phyloP scores from a whole-genome alignment of 2,797 vertebrate species.

The Bryconaethiops microstoma region DNA sequence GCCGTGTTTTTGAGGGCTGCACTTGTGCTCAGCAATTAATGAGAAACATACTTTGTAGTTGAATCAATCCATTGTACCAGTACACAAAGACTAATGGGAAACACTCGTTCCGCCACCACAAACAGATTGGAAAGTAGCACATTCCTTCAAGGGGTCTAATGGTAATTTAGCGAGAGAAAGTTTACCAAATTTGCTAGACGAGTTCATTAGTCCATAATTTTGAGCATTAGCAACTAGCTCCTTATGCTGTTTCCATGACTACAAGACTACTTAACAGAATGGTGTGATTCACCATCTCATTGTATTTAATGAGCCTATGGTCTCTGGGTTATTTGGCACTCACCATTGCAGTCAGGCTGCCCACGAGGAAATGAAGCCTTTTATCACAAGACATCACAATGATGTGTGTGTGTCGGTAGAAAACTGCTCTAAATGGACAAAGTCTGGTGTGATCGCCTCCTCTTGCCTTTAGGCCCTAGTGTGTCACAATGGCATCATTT shows the following conservation, averaged over 20 bases:
- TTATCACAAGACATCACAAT: conserved; percentile 21
- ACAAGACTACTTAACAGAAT: conserved; percentile 53
- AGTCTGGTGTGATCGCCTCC: background rate
- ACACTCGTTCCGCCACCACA: background rate
- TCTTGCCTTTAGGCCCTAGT: background rate
- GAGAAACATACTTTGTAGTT: background rate
- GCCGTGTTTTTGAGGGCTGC: background rate
- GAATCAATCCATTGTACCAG: background rate
- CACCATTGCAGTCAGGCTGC: conserved; percentile 42
- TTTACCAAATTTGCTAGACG: conserved; percentile 31
- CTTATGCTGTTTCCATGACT: conserved; percentile 56
- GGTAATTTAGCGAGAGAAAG: conserved; percentile 13
- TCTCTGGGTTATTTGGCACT: conserved; percentile 47
- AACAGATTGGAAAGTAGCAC: background rate
- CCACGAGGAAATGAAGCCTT: conserved; percentile 51
- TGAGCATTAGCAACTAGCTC: conserved; percentile 45
- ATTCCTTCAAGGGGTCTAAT: background rate
- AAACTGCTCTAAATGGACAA: background rate
- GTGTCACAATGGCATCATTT: background rate
- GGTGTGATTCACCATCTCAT: conserved; percentile 53
- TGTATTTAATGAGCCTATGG: conserved; percentile 58
- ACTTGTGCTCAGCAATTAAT: conserved; percentile 17
- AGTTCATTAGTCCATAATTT: conserved; percentile 53
- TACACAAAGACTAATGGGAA: conserved; percentile 30
- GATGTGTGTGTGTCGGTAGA: background rate